Conservation (phyloP, 2,797 vertebrate genomes). For the Enteromius viviparus region DNA sequence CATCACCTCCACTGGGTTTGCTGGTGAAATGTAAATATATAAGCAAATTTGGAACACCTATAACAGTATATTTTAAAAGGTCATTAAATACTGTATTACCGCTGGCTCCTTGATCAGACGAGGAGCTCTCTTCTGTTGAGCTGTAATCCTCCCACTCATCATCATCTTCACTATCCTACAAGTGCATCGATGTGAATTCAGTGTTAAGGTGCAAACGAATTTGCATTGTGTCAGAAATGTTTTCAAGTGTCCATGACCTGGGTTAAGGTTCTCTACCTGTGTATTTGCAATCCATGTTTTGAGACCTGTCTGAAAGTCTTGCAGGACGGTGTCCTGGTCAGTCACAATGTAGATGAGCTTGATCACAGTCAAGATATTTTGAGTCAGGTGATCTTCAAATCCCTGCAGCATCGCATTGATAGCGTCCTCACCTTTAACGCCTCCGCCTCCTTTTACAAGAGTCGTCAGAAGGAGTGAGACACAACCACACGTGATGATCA, state of each 20-base stretch:
- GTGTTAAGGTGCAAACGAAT: neutral
- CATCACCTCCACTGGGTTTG: slow-evolving; percentile 47
- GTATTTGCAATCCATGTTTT: slow-evolving; percentile 54
- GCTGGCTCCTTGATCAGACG: slow-evolving; percentile 36
- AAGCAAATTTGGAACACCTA: neutral
- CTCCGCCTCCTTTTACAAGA: slow-evolving; percentile 59
- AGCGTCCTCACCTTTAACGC: slow-evolving; percentile 50
- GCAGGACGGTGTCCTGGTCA: slow-evolving; percentile 49
- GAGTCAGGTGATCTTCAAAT: slow-evolving; percentile 62
- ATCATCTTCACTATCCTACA: slow-evolving; percentile 34
- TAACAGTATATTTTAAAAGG: neutral
- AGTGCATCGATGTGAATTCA: neutral
- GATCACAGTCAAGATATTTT: slow-evolving; percentile 48
- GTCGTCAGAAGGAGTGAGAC: neutral
- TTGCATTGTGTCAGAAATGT: neutral
- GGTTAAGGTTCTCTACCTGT: slow-evolving; percentile 40
- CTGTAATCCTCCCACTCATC: neutral
- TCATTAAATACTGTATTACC: slow-evolving; percentile 25
- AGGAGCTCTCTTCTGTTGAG: slow-evolving; percentile 16
- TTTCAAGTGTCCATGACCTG: neutral
- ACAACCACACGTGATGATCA: neutral
- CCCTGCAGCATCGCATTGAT: slow-evolving; percentile 61
- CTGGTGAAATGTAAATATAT: slow-evolving; percentile 19
- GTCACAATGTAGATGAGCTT: slow-evolving; percentile 66
- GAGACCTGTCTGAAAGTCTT: slow-evolving; percentile 57